Percentiles rank a stretch among this genome's conserved stretches.
Conservation (phyloP, 2,797 vertebrate species). For the Aulostomus chinensis region DNA sequence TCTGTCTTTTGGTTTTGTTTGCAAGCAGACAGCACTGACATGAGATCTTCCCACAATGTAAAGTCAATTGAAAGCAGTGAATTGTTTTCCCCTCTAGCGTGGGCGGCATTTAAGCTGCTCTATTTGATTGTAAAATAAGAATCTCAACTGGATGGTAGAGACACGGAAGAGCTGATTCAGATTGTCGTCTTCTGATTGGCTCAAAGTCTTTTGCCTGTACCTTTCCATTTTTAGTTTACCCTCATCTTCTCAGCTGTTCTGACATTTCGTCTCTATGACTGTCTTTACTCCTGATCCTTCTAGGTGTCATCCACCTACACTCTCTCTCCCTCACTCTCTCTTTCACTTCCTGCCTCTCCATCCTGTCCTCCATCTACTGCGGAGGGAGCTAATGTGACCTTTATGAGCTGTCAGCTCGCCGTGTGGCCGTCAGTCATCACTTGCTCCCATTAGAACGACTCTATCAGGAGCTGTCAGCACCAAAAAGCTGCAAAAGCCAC, state of each 20-base stretch:
- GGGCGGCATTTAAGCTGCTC: too few species aligned
- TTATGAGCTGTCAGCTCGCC: slow-evolving; percentile 70
- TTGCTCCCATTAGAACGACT: slow-evolving; percentile 69
- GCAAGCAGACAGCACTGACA: too few species aligned
- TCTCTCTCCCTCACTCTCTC: slow-evolving; percentile 8
- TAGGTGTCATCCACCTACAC: slow-evolving; percentile 3
- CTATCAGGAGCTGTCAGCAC: slow-evolving; percentile 68
- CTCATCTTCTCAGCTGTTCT: slow-evolving; percentile 20
- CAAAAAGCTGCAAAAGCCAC: slow-evolving; percentile 18
- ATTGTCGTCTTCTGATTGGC: too few species aligned
- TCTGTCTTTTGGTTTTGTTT: too few species aligned
- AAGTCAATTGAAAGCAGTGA: too few species aligned
- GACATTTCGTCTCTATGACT: slow-evolving; percentile 47
- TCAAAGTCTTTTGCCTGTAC: slow-evolving; percentile 8
- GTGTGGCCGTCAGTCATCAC: slow-evolving; percentile 74
- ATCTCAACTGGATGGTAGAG: too few species aligned
- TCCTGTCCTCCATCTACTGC: slow-evolving; percentile 41
- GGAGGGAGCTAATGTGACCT: slow-evolving; percentile 74
- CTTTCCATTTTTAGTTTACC: slow-evolving; percentile 21
- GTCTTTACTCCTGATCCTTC: slow-evolving; percentile 14
- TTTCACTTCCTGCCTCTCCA: slow-evolving; percentile 9
- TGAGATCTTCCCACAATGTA: too few species aligned
- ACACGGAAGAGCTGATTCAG: too few species aligned
- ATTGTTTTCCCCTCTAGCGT: too few species aligned
- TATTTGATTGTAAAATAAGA: too few species aligned